phyloP scores from a whole-genome alignment of 2,113 vertebrate genomes.

The Tetrax tetrax region DNA sequence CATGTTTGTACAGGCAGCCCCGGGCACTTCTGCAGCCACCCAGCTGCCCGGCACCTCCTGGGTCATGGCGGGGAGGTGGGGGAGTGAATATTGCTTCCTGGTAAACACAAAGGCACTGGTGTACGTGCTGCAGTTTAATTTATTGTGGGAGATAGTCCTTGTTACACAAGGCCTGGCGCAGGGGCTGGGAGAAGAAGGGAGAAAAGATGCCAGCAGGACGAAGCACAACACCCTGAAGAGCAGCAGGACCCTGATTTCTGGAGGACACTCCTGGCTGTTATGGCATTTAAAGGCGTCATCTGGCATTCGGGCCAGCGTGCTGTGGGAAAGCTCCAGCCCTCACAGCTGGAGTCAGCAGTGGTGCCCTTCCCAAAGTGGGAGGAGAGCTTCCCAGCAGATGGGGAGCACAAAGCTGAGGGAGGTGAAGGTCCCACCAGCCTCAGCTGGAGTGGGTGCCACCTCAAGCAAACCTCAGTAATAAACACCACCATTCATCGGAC shows the following conservation, averaged over 20 bases:
- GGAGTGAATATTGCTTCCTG: background rate
- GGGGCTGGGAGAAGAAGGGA: background rate
- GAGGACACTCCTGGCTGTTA: background rate
- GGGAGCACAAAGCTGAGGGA: background rate
- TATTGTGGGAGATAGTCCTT: background rate
- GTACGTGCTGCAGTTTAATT: fast-evolving
- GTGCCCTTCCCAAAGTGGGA: background rate
- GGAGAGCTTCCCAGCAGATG: background rate
- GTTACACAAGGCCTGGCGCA: background rate
- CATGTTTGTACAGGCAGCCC: background rate
- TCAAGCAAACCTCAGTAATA: background rate
- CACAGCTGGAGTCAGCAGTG: background rate
- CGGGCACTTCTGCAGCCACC: background rate
- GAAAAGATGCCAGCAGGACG: background rate
- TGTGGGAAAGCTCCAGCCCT: background rate
- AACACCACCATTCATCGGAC: background rate
- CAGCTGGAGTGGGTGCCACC: background rate
- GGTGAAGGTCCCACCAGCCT: background rate
- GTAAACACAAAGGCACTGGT: background rate
- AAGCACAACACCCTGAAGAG: background rate
- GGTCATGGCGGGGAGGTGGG: background rate
- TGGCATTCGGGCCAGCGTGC: background rate
- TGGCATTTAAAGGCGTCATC: background rate
- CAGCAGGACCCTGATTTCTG: background rate
- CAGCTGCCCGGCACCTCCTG: background rate